A percentile compares a stretch with the other conserved stretches of the same genome.
Conservation (phyloP, 1,140 invertebrate species). For the Chrysopa pallens region DNA sequence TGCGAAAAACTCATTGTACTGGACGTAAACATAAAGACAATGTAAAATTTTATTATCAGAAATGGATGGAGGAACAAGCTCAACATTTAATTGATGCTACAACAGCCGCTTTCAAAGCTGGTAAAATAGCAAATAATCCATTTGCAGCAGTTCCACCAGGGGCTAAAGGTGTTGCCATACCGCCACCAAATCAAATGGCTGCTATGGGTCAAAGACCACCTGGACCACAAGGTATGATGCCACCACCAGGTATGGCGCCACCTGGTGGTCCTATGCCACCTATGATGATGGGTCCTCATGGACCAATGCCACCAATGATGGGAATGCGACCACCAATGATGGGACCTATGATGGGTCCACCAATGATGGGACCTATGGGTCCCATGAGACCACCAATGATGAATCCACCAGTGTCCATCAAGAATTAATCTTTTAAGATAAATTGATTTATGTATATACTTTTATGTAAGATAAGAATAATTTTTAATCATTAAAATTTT, state of each 20-base stretch:
- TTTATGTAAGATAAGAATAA: too few relatives aligned
- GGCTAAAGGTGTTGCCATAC: slow-evolving; percentile 45
- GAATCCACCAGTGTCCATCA: slow-evolving; percentile 42
- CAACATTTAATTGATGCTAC: slow-evolving; percentile 97
- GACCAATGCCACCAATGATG: slow-evolving; percentile 66
- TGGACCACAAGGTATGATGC: slow-evolving; percentile 42
- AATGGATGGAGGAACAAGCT: slow-evolving; percentile 99
- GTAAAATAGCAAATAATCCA: slow-evolving; percentile 84
- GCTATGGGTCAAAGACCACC: slow-evolving; percentile 39
- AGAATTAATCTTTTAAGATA: slow-evolving; percentile 23
- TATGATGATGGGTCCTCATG: slow-evolving; percentile 59
- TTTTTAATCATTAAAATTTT: too few relatives aligned
- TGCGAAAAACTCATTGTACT: slow-evolving; percentile 97
- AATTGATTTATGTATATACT: too few relatives aligned
- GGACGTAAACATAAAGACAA: slow-evolving; percentile 99
- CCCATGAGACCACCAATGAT: slow-evolving; percentile 43
- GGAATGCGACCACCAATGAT: slow-evolving; percentile 59
- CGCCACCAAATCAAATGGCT: slow-evolving; percentile 43
- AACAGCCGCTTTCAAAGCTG: slow-evolving; percentile 87
- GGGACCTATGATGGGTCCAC: slow-evolving; percentile 41
- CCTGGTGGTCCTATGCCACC: slow-evolving; percentile 48
- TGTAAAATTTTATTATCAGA: slow-evolving; percentile 98
- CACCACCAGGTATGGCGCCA: slow-evolving; percentile 40
- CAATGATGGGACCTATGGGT: slow-evolving; percentile 55
- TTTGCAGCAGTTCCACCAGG: slow-evolving; percentile 42